Conservation (phyloP, 2,113 vertebrate genomes). For the Verasper variegatus region DNA sequence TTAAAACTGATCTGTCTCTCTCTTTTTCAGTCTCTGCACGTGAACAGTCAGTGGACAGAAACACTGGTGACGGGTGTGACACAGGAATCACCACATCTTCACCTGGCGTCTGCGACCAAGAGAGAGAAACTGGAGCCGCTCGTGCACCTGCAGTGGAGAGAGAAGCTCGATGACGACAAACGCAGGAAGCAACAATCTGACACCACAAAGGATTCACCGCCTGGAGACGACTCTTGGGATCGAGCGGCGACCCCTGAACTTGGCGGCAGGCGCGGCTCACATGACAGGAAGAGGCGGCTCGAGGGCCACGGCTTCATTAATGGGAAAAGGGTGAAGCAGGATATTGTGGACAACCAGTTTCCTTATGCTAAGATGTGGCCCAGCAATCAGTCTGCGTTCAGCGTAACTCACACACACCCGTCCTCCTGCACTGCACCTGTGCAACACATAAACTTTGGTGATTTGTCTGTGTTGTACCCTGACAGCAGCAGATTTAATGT, state of each 20-base stretch:
- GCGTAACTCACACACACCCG: conserved; percentile 61
- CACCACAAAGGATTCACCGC: conserved; percentile 81
- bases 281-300: conserved; percentile 81
- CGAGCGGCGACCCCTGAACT: conserved; percentile 71
- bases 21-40: conserved; percentile 83
- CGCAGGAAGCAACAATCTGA: conserved; percentile 70
- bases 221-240: conserved; percentile 79
- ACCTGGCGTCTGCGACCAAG: background rate
- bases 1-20: conserved; percentile 11
- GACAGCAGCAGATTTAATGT: conserved; percentile 41
- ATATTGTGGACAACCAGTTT: conserved; percentile 81
- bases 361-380: conserved; percentile 19
- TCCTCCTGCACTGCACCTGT: conserved; percentile 33
- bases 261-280: conserved; percentile 75
- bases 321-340: conserved; percentile 85
- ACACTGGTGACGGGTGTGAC: conserved; percentile 7
- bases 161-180: conserved; percentile 56
- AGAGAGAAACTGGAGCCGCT: conserved; percentile 80
- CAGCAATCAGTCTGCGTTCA: conserved; percentile 72
- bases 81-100: background rate
- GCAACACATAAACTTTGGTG: background rate
- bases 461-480: conserved; percentile 72
- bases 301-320: conserved; percentile 80
- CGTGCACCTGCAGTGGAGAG: conserved; percentile 71
- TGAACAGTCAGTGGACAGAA: conserved; percentile 81